phyloP scores from a whole-genome alignment of 2,797 vertebrate species.

The Podarcis lilfordi region DNA sequence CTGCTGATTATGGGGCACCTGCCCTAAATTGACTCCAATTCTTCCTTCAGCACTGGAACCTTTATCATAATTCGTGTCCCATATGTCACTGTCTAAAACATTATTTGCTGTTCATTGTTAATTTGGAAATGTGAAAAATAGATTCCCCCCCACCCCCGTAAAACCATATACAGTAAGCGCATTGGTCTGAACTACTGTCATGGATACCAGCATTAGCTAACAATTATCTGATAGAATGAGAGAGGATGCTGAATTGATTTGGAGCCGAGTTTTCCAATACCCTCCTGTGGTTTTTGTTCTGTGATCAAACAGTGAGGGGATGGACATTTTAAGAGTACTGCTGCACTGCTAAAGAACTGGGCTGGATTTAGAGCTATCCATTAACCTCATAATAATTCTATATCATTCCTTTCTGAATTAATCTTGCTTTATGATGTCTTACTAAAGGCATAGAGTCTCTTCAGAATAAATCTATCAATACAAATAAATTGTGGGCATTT shows the following conservation, averaged over 20 bases:
- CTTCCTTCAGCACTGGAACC: neutral
- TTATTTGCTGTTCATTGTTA: neutral
- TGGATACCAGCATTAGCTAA: constrained; percentile 9
- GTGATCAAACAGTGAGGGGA: constrained; percentile 73
- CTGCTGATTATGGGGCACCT: neutral
- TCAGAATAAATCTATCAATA: constrained; percentile 78
- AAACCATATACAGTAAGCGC: neutral
- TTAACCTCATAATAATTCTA: constrained; percentile 37
- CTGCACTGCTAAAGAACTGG: constrained; percentile 50
- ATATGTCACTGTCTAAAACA: neutral
- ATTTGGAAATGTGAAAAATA: constrained; percentile 29
- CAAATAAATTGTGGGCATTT: constrained; percentile 63
- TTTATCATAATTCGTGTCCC: neutral
- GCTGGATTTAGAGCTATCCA: constrained; percentile 38
- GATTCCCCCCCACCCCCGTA: constrained; percentile 4
- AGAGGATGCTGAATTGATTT: constrained; percentile 46
- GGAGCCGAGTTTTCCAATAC: constrained; percentile 73
- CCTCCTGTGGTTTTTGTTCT: constrained; percentile 69
- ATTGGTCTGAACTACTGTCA: constrained; percentile 5
- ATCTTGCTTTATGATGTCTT: constrained; percentile 81
- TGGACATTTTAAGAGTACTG: constrained; percentile 60
- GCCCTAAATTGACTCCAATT: neutral
- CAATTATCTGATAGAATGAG: constrained; percentile 17
- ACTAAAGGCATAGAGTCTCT: constrained; percentile 57
- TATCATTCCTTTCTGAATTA: constrained; percentile 63